Conservation (phyloP, 1,140 invertebrate species). For the Oreohelix idahoensis region DNA sequence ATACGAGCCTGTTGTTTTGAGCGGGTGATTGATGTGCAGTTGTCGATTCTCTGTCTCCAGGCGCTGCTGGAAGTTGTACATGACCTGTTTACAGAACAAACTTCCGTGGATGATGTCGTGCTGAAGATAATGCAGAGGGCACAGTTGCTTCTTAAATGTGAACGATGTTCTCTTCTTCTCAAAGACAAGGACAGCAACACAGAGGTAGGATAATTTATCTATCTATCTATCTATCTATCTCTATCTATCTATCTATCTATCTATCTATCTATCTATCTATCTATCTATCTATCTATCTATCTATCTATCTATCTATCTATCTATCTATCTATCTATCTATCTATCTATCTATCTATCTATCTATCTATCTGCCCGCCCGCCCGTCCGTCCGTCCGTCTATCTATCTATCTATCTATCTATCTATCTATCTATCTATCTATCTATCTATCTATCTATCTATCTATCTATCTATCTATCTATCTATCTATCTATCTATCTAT, state of each 20-base stretch:
- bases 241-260: not conserved
- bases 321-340: not conserved
- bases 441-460: not conserved
- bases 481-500: not conserved
- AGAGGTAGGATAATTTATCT: conserved; percentile 51
- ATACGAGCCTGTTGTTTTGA: too few species aligned
- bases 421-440: not conserved
- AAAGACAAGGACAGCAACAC: conserved; percentile 57
- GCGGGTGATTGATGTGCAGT: too few species aligned
- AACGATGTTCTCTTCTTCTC: conserved; percentile 83
- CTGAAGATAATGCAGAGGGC: conserved; percentile 97
- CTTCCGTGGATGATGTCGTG: conserved; percentile 91
- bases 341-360: not conserved
- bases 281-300: not conserved
- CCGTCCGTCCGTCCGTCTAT: not conserved
- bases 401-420: not conserved
- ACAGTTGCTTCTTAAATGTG: conserved; percentile 90
- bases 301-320: not conserved
- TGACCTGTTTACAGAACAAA: conserved; percentile 93
- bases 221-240: not conserved
- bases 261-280: not conserved
- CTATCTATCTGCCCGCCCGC: not conserved
- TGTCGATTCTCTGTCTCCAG: too few species aligned
- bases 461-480: not conserved
- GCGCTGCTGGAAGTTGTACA: conserved; percentile 88